Percentiles rank a stretch among this genome's conserved stretches.
These are phyloP conservation scores for Pluvialis apricaria DNA, from an alignment of 2,113 vertebrate species.

Conservation along the genomic window DNA sequence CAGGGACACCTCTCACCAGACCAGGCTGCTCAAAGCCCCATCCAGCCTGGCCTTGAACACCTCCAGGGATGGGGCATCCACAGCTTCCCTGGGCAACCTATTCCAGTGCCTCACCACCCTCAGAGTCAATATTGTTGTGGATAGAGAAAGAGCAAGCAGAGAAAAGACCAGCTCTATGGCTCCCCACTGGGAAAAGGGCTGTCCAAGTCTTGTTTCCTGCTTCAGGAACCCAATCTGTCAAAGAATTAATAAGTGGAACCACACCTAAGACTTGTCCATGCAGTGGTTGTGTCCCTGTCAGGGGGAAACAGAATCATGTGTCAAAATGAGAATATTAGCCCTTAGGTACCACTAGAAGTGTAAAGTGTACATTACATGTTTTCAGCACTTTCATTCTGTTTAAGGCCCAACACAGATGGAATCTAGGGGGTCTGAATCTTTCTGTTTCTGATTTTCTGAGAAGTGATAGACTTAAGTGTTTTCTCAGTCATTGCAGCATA, in stretches of 20 bases:
- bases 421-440: background rate
- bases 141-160: background rate
- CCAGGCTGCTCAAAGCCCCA: no score
- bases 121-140: background rate
- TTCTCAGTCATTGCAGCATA: background rate
- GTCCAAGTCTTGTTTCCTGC: background rate
- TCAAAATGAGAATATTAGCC: background rate
- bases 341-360: background rate
- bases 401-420: background rate
- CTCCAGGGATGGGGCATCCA: no score
- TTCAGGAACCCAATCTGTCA: background rate
- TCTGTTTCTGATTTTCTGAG: background rate
- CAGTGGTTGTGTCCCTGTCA: background rate
- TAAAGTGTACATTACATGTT: background rate
- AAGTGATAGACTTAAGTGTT: background rate
- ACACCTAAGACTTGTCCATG: background rate
- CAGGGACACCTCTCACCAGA: no score
- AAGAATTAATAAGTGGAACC: background rate
- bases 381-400: background rate
- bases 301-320: background rate
- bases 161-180: background rate
- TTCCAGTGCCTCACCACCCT: no score
- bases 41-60: no score
- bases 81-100: no score
- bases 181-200: accelerated